phyloP scores from a whole-genome alignment of 2,888 invertebrate species.

The Microctonus aethiopoides region DNA sequence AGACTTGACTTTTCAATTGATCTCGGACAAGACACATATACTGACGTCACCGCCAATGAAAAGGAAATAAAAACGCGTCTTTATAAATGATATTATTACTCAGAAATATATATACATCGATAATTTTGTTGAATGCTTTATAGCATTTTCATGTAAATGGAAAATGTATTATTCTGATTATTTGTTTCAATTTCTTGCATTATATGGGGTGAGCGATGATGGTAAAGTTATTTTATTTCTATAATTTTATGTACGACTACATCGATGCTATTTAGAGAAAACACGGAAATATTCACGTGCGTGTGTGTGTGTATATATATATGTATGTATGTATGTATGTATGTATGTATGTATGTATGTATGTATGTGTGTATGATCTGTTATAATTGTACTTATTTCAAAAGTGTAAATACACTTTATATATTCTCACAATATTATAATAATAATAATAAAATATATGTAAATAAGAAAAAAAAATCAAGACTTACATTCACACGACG shows the following conservation, averaged over 20 bases:
- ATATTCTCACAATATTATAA: no score
- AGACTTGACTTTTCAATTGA: constrained; percentile 65
- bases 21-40: constrained; percentile 44
- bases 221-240: not conserved
- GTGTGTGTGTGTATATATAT: not conserved
- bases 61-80: constrained; percentile 33
- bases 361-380: no score
- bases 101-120: not conserved
- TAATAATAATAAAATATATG: no score
- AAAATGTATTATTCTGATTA: not conserved
- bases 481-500: no score
- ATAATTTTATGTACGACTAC: not conserved
- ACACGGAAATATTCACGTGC: no score
- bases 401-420: no score
- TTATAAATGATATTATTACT: not conserved
- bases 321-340: no score
- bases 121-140: not conserved
- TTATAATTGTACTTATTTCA: no score
- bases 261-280: not conserved
- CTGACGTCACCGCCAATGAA: constrained; percentile 50
- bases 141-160: not conserved
- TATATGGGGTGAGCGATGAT: constrained; percentile 12
- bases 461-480: no score
- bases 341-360: no score
- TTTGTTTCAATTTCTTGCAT: not conserved